Evolutionary conservation across 2,113 vertebrate species (phyloP), one percentile per base, ranked within the genome.

Genomic region (Philantomba maxwellii): DNA sequence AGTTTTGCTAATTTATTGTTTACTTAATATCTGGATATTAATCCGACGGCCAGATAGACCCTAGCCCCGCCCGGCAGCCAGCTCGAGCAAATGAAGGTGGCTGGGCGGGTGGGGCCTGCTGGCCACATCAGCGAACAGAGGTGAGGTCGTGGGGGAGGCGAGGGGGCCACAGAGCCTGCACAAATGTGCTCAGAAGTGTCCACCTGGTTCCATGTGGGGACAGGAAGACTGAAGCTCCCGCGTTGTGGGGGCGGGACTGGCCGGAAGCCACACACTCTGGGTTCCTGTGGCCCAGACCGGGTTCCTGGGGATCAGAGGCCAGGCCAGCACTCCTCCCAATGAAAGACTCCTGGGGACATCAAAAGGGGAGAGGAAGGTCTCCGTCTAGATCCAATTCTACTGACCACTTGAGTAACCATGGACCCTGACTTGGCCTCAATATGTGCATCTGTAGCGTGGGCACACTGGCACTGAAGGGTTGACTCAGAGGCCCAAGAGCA

Each of bases 21-120:
- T 98, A 98, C 98, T 98, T 98, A 98, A 98, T 98, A 98, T 98
- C 97, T 98, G 96, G 96, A 98, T 98, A 98, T 98, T 98, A 98
- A 98, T 98, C 93, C 57, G 49, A 96, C 12, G 91, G 93, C 91
- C 97, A 66, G 91, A 96, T 30, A 97, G 87, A 90, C 83, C n/a
- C 1, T 10, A 64, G 33, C 47, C 70, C n/a, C 2, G 45, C 14
- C 9, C 7, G 0, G 53, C 8, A 3, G 58, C 66, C 57, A 4
- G 62, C 86, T 47, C 1, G 0, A 78, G 75, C 17, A 1, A 43
- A 73, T 0, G 83, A 53, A 33, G 47, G 80, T 25, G 17, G 43
- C n/a, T 45, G 85, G 53, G 89, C 3, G 26, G 53, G 89, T 7
- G 45, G 91, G 87, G 86, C 45, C 43, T 60, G 21, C 73, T 9